phyloP scores from a whole-genome alignment of 2,888 invertebrate genomes.

The Drosophila dives region DNA sequence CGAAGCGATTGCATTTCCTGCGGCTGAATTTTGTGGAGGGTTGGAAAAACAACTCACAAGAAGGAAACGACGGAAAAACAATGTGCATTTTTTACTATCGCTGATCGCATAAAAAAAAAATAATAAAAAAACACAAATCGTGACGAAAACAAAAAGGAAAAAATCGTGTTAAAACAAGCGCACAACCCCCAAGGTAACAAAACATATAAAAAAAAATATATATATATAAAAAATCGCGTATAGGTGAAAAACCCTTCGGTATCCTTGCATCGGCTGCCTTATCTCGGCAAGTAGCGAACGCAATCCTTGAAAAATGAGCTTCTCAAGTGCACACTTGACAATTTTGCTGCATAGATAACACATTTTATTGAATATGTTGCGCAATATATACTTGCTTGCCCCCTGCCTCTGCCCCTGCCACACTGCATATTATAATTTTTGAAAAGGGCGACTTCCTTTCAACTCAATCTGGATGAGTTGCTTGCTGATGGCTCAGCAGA shows the following conservation, averaged over 20 bases:
- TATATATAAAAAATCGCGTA: conserved; percentile 13
- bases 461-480: not conserved
- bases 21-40: conserved; percentile 28
- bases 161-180: conserved; percentile 20
- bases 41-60: conserved; percentile 7
- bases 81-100: conserved; percentile 58
- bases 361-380: conserved; percentile 65
- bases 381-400: conserved; percentile 10
- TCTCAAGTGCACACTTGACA: conserved; percentile 58
- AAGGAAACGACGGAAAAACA: conserved; percentile 35
- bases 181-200: conserved; percentile 50
- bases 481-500: conserved; percentile 36
- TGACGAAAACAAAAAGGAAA: conserved; percentile 71
- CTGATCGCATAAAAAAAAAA: conserved; percentile 48
- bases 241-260: conserved; percentile 26
- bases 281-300: conserved; percentile 24
- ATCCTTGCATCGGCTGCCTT: conserved; percentile 14
- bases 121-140: conserved; percentile 45
- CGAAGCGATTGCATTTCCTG: conserved; percentile 76
- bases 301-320: conserved; percentile 55
- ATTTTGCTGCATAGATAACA: conserved; percentile 57
- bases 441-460: not conserved
- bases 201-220: conserved; percentile 24
- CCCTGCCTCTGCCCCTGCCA: not conserved
- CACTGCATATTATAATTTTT: conserved; percentile 47